phyloP scores from a whole-genome alignment of 2,113 vertebrate species.

The Hippocampus guttulatus region DNA sequence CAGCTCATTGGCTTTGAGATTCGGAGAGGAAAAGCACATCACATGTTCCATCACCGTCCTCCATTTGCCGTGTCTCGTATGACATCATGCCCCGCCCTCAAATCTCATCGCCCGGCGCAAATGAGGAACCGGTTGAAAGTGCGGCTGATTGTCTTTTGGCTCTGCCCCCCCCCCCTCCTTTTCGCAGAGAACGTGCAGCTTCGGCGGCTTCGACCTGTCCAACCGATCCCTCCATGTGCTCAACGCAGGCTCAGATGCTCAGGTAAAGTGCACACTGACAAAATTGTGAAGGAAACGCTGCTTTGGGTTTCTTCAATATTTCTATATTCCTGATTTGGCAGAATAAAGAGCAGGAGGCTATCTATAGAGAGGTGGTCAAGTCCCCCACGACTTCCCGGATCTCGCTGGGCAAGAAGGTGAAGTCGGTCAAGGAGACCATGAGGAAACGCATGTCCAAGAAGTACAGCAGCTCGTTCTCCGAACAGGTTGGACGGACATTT shows the following conservation, averaged over 20 bases:
- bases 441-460: constrained; percentile 98
- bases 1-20: constrained; percentile 23
- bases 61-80: constrained; percentile 25
- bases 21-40: constrained; percentile 24
- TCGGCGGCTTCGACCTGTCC: constrained; percentile 94
- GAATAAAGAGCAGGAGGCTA: constrained; percentile 86
- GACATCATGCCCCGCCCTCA: constrained; percentile 57
- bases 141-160: constrained; percentile 46
- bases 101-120: constrained; percentile 49
- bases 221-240: constrained; percentile 90
- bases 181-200: constrained; percentile 93
- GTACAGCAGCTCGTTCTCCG: constrained; percentile 88
- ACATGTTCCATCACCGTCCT: constrained; percentile 3
- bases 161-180: neutral
- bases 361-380: constrained; percentile 92
- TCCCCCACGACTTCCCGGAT: constrained; percentile 91
- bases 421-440: constrained; percentile 98
- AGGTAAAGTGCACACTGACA: constrained; percentile 74
- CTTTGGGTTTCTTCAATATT: neutral
- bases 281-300: neutral
- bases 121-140: constrained; percentile 9
- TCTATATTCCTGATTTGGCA: constrained; percentile 39
- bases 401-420: constrained; percentile 97
- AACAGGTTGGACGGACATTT: constrained; percentile 77
- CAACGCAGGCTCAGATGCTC: constrained; percentile 74